Percentiles rank a stretch among this genome's conserved stretches.
phyloP scores from a whole-genome alignment of 2,797 vertebrate species.

The Ceyx erithaca region DNA sequence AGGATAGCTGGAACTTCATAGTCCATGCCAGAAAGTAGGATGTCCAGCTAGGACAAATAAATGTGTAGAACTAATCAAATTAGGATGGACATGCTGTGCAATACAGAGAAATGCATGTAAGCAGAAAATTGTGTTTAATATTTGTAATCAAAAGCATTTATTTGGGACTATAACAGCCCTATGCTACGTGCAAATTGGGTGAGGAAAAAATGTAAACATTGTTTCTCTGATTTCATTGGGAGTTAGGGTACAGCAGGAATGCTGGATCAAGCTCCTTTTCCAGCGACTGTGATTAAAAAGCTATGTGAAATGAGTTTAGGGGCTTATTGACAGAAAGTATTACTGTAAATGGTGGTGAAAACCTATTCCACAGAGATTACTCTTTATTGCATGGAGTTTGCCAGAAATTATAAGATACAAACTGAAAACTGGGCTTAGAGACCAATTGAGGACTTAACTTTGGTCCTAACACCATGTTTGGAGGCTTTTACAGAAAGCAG shows the following conservation, averaged over 20 bases:
- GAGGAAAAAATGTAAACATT: conserved; percentile 55
- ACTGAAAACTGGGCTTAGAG: conserved; percentile 41
- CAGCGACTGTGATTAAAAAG: conserved; percentile 39
- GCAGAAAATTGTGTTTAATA: conserved; percentile 76
- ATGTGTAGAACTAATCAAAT: conserved; percentile 78
- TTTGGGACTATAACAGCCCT: conserved; percentile 18
- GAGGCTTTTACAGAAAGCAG: conserved; percentile 44
- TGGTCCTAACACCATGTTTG: background rate
- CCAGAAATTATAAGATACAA: conserved; percentile 36
- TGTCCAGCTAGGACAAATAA: conserved; percentile 72
- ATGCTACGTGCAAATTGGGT: conserved; percentile 53
- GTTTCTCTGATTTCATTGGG: conserved; percentile 50
- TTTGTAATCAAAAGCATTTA: conserved; percentile 73
- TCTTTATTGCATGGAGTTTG: conserved; percentile 12
- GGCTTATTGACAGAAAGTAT: conserved; percentile 45
- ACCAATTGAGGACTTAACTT: conserved; percentile 18
- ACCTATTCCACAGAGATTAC: background rate
- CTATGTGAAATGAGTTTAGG: conserved; percentile 26
- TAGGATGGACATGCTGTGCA: conserved; percentile 73
- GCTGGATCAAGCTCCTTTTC: conserved; percentile 23
- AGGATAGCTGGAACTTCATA: conserved; percentile 66
- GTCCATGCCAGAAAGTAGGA: conserved; percentile 59
- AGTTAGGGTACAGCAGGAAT: conserved; percentile 24
- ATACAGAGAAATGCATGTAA: conserved; percentile 74
- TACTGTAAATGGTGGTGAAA: conserved; percentile 40